Evolutionary conservation across 2,888 invertebrate genomes (phyloP).

Genomic region (Leptinotarsa haldemani): DNA sequence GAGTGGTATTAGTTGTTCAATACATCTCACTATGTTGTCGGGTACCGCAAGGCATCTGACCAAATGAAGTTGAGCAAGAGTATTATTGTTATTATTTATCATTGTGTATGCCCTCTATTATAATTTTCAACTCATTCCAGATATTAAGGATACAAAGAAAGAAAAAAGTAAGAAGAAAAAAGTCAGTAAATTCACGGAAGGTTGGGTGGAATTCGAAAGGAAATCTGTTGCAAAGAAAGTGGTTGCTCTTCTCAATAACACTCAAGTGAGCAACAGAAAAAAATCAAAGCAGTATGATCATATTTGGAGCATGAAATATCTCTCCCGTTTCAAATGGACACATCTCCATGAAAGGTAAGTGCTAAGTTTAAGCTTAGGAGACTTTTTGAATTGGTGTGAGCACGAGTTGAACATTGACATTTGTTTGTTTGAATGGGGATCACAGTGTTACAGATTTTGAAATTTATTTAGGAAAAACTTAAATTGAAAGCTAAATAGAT

Average conservation of each 20-base stretch:
- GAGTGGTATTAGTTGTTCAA: too few relatives aligned
- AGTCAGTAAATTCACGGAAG: slow-evolving; percentile 81
- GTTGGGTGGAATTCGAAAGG: slow-evolving; percentile 94
- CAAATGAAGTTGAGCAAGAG: too few relatives aligned
- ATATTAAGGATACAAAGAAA: slow-evolving; percentile 62
- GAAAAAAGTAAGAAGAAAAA: slow-evolving; percentile 70
- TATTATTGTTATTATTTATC: too few relatives aligned
- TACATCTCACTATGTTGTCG: too few relatives aligned
- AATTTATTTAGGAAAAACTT: too few relatives aligned
- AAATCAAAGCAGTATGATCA: slow-evolving; percentile 89
- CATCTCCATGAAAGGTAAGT: slow-evolving; percentile 86
- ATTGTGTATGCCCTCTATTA: too few relatives aligned
- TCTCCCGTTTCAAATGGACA: slow-evolving; percentile 95
- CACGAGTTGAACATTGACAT: too few relatives aligned
- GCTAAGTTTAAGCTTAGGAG: background rate
- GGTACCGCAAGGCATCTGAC: too few relatives aligned
- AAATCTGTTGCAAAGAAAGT: slow-evolving; percentile 90
- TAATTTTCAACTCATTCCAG: slow-evolving; percentile 41
- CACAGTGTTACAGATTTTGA: too few relatives aligned
- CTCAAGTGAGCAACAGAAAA: slow-evolving; percentile 85
- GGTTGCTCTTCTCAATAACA: slow-evolving; percentile 86
- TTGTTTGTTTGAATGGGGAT: too few relatives aligned
- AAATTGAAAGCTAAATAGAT: too few relatives aligned
- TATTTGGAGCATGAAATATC: slow-evolving; percentile 96
- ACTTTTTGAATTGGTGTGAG: too few relatives aligned